Percentiles rank a stretch among this genome's conserved stretches.
These are phyloP conservation scores for Thryonomys swinderianus DNA, from an alignment of 2,113 vertebrate genomes.

Conservation along the genomic window DNA sequence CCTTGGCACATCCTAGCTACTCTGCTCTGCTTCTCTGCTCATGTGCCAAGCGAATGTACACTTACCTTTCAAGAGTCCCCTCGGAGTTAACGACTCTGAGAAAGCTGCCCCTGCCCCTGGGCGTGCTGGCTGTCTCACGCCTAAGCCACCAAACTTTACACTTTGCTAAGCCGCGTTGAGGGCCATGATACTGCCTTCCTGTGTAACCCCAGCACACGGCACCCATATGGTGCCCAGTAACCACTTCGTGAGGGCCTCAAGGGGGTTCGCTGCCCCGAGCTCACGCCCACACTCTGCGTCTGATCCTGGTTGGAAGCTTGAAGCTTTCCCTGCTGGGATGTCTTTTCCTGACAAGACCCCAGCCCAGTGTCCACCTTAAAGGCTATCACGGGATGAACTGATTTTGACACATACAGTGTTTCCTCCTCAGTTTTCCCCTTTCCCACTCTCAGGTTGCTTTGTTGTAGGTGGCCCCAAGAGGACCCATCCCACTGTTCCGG, in stretches of 20 bases:
- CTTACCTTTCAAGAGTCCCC: background rate
- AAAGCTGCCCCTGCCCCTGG: background rate
- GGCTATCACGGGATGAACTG: background rate
- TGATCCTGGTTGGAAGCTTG: background rate
- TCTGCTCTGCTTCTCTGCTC: background rate
- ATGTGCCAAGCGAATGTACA: background rate
- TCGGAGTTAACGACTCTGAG: background rate
- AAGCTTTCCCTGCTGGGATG: background rate
- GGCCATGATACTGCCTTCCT: background rate
- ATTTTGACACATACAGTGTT: background rate
- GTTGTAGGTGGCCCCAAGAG: slow-evolving; percentile 93
- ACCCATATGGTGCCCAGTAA: background rate
- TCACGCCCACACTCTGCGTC: background rate
- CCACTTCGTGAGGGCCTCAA: background rate
- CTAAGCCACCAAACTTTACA: background rate
- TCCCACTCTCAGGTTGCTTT: slow-evolving; percentile 71
- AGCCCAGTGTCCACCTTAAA: background rate
- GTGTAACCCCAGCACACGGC: background rate
- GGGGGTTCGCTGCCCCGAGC: background rate
- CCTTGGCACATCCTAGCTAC: background rate
- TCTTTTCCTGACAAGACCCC: slow-evolving; percentile 3
- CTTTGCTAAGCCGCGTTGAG: background rate
- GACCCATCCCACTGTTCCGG: slow-evolving; percentile 94
- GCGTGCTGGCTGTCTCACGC: background rate
- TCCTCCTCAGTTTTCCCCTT: background rate